Base-by-base conservation (phyloP, 2,888 invertebrate genomes). In the Rhogogaster chlorosoma region DNA sequence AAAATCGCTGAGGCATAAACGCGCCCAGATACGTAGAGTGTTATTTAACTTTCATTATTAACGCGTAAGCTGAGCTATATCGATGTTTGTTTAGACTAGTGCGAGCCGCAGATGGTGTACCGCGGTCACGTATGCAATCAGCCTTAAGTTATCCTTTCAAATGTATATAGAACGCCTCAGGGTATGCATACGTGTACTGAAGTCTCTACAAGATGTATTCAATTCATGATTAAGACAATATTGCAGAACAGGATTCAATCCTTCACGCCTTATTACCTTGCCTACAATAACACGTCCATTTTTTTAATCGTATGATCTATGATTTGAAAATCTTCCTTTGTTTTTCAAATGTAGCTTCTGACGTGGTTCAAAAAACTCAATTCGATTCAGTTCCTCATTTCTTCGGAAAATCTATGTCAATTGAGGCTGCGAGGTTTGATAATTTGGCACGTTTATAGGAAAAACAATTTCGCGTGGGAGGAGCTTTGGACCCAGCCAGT, bases 1-100 rank as follows among this genome's bases (percentile, higher is more conserved):
- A 10, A 12, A 80, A 36, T 32, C 36, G 36, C 57, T 12, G 80
- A 61, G 49, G 36, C 22, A 61, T 36, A 80, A 22, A 38, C 22
- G 61, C 22, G 32, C 77, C 6, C 73, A 77, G 49, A 73, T 38
- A 38, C 38, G 38, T 49, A 77, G 80, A 83, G 67, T 36, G 67
- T 83, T 92, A 91, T 92, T 92, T 92, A 90, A 91, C 91, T 92
- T 92, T 91, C 92, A 91, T 92, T 92, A 92, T 88, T 88, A 88
- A 86, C 88, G 84, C 86, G 88, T 88, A 88, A 89, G 88, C 82
- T 29, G 75, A 73, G 85, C 90, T 90, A 88, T 89, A 89, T 91
- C 88, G 91, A 90, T 90, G 91, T 90, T 92, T 90, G 89, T 88
- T 88, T 86, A 88, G 89, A 88, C 84, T 86, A 87, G 85, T 85